Percentiles rank a stretch among this genome's conserved stretches.
phyloP scores from a whole-genome alignment of 1,140 invertebrate genomes.

The Drosophila erecta region DNA sequence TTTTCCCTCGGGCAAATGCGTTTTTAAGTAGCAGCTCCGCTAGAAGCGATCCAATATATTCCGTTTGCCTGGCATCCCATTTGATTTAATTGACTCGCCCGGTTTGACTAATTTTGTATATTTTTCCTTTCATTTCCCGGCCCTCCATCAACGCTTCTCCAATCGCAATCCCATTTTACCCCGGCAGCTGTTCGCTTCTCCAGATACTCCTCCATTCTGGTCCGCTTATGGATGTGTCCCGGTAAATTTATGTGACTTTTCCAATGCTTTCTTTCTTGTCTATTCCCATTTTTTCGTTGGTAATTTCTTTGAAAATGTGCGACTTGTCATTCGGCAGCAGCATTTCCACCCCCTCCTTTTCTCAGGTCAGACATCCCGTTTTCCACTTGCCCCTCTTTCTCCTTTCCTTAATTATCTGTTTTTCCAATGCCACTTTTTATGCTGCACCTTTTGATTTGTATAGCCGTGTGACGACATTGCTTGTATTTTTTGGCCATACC shows the following conservation, averaged over 20 bases:
- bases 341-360: conserved; percentile 37
- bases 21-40: conserved; percentile 59
- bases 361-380: conserved; percentile 63
- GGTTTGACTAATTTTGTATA: conserved; percentile 75
- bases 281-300: conserved; percentile 31
- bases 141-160: conserved; percentile 54
- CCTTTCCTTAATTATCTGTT: conserved; percentile 74
- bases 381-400: conserved; percentile 46
- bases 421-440: conserved; percentile 78
- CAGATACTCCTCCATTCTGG: conserved; percentile 37
- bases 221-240: conserved; percentile 47
- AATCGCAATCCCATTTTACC: neutral
- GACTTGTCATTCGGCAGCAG: conserved; percentile 76
- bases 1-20: conserved; percentile 54
- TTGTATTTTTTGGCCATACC: conserved; percentile 46
- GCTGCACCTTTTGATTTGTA: conserved; percentile 81
- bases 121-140: conserved; percentile 9
- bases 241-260: conserved; percentile 71
- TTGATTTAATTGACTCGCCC: conserved; percentile 72
- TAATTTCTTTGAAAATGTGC: conserved; percentile 83
- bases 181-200: conserved; percentile 52
- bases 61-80: conserved; percentile 48
- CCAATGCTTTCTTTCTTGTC: conserved; percentile 58
- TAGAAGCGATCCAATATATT: conserved; percentile 36
- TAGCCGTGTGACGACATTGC: conserved; percentile 60